These are phyloP conservation scores for Seriola quinqueradiata DNA, from an alignment of 2,113 vertebrate species.

Conservation along the genomic window DNA sequence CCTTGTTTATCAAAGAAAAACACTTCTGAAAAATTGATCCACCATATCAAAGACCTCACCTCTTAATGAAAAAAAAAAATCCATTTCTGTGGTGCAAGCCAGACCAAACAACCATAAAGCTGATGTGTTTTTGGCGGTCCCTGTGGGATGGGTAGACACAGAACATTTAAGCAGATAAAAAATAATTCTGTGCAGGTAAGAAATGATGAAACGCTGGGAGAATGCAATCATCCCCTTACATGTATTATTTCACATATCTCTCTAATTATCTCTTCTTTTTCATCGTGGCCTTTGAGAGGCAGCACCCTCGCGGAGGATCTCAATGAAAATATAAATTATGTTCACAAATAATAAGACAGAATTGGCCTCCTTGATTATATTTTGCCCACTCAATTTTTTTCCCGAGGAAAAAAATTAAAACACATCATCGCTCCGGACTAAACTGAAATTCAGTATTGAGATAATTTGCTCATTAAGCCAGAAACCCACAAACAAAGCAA, in stretches of 20 bases:
- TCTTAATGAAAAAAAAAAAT: slow-evolving; percentile 69
- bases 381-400: slow-evolving; percentile 50
- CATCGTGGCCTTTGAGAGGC: slow-evolving; percentile 36
- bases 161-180: slow-evolving; percentile 47
- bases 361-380: slow-evolving; percentile 69
- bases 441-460: slow-evolving; percentile 62
- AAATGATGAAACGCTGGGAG: slow-evolving; percentile 24
- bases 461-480: slow-evolving; percentile 76
- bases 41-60: slow-evolving; percentile 75
- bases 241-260: slow-evolving; percentile 59
- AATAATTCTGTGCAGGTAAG: slow-evolving; percentile 10
- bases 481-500: slow-evolving; percentile 68
- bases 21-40: slow-evolving; percentile 79
- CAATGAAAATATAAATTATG: slow-evolving; percentile 63
- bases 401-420: slow-evolving; percentile 61
- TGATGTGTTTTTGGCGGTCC: slow-evolving; percentile 56
- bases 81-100: slow-evolving; percentile 52
- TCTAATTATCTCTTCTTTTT: slow-evolving; percentile 66
- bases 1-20: slow-evolving; percentile 78
- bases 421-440: slow-evolving; percentile 47
- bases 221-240: slow-evolving; percentile 29
- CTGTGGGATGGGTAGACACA: slow-evolving; percentile 31
- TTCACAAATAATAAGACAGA: slow-evolving; percentile 59
- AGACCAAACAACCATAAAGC: slow-evolving; percentile 63
- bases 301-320: slow-evolving; percentile 30